Evolutionary conservation across 2,797 vertebrate species (phyloP), one percentile per base, ranked within the genome.

Genomic region (Argya squamiceps): DNA sequence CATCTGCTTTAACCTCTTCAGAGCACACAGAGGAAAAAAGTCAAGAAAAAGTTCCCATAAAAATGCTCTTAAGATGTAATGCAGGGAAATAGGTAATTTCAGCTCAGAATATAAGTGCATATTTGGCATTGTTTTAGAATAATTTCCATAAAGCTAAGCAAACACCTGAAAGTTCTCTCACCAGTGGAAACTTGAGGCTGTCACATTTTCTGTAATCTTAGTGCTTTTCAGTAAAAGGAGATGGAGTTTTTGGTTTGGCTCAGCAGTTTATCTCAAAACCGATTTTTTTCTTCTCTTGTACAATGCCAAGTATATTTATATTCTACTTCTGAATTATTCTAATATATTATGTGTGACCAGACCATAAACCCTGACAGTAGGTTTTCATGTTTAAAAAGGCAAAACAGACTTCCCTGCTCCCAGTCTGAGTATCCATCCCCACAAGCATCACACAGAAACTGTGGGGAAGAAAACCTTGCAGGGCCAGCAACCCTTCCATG

Each of bases 371-470:
- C 12, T 50, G 32, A 52, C 16, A 39, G 11, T 1, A 81, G 29
- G 14, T 59, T 82, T 56, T 26, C 60, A 37, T 10, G 26, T 8
- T 19, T n/a, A 15, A 81, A 86, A 52, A 5, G 15, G 17, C 17
- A 81, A 70, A 77, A 21, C 17, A 52, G 37, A 24, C 8, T 60
- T n/a, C 32, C 6, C 12, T 56, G 53, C 36, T 78, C n/a, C 47
- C 29, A 34, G 0, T 12, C 19, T 36, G 32, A 53, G 18, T 13
- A 3, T 30, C 63, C 36, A 36, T 34, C 27, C 22, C 29, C 18
- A 19, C 1, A 1, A 74, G 18, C 0, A 37, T 1, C 55, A 37
- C 21, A 19, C 6, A 46, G 43, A 15, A 60, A 15, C 21, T 2
- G 21, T 0, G 20, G 19, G n/a, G 43, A 62, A 71, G 39, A 36